These are phyloP conservation scores for Bothrops alternatus DNA, from an alignment of 2,797 vertebrate genomes.

Conservation along the genomic window DNA sequence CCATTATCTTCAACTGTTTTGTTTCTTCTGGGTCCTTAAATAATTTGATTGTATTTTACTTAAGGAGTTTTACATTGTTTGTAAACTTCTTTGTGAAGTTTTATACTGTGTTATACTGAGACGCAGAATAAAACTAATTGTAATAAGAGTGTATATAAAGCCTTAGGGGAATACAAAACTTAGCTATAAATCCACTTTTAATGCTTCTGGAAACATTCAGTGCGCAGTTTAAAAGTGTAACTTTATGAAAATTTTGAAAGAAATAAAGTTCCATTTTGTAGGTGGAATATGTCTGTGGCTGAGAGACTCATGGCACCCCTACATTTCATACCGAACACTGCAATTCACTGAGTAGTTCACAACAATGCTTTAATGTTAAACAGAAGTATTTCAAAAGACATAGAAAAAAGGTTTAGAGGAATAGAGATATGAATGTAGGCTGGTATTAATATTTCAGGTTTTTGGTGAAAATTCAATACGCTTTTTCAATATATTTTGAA, in stretches of 20 bases:
- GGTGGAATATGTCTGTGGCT: not conserved
- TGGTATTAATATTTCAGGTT: not conserved
- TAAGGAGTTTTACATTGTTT: not conserved
- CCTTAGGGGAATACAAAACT: too few relatives aligned
- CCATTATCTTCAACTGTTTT: not conserved
- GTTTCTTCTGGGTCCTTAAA: not conserved
- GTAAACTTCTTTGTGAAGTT: not conserved
- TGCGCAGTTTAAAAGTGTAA: not conserved
- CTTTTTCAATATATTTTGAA: too few relatives aligned
- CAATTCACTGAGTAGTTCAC: not conserved
- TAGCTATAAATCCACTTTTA: not conserved
- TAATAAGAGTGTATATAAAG: not conserved
- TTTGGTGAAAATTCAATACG: too few relatives aligned
- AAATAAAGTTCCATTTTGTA: not conserved
- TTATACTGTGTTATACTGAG: not conserved
- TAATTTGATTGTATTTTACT: not conserved
- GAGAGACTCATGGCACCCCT: not conserved
- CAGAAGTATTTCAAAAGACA: not conserved
- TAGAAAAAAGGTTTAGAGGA: not conserved
- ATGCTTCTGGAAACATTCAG: not conserved
- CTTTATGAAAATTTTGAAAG: not conserved
- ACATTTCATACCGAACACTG: not conserved
- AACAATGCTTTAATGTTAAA: not conserved
- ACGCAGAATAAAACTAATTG: not conserved
- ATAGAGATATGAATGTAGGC: not conserved